Conservation (phyloP, 2,113 vertebrate genomes). For the Mohoua ochrocephala region DNA sequence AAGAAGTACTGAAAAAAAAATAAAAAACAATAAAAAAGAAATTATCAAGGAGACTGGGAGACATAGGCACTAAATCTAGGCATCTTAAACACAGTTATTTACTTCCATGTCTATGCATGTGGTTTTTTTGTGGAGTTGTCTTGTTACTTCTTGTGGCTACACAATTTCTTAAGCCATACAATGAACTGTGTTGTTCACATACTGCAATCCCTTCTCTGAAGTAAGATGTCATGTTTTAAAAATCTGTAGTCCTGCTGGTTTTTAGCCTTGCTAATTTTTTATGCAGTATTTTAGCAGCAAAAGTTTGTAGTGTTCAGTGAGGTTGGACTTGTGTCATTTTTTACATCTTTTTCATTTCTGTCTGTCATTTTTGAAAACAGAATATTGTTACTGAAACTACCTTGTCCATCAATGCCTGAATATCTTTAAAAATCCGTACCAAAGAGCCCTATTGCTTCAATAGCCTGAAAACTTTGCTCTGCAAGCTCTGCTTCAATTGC, state of each 20-base stretch:
- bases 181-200: background rate
- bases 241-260: background rate
- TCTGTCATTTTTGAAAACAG: background rate
- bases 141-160: background rate
- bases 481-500: background rate
- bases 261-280: background rate
- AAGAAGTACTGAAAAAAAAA: background rate
- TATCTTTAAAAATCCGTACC: background rate
- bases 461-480: background rate
- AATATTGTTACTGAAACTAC: background rate
- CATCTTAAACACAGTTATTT: background rate
- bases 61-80: background rate
- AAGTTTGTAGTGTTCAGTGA: background rate
- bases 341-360: background rate
- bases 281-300: background rate
- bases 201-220: background rate
- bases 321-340: background rate
- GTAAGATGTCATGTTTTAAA: background rate
- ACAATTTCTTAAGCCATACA: background rate
- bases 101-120: background rate
- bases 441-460: background rate
- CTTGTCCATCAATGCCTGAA: background rate
- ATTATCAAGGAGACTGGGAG: background rate
- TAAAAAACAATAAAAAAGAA: background rate
- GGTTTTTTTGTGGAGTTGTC: background rate